Percentiles rank a stretch among this genome's conserved stretches.
Evolutionary conservation across 2,888 invertebrate species (phyloP).

Genomic region (Cryptocheilus praepositus): DNA sequence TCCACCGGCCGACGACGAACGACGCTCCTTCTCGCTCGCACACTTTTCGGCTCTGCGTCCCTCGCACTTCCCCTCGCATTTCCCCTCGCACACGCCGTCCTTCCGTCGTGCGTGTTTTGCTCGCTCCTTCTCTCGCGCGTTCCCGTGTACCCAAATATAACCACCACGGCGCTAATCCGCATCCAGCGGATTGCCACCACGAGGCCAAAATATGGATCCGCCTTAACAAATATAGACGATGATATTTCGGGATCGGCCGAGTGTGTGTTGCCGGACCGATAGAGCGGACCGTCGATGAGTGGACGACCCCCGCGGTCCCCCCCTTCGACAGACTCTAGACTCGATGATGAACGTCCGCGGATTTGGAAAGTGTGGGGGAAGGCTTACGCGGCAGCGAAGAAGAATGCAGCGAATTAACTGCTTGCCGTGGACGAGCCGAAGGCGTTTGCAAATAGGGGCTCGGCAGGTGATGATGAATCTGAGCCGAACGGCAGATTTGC

Average conservation of each 20-base stretch:
- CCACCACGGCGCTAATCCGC: slow-evolving; percentile 54
- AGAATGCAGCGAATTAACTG: too few species aligned
- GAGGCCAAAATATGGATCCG: slow-evolving; percentile 70
- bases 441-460: too few species aligned
- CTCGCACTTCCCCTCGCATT: slow-evolving; percentile 13
- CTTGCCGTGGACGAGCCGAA: too few species aligned
- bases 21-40: slow-evolving; percentile 28
- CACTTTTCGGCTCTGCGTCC: slow-evolving; percentile 31
- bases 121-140: slow-evolving; percentile 28
- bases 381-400: too few species aligned
- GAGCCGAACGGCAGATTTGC: too few species aligned
- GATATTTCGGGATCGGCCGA: slow-evolving; percentile 68
- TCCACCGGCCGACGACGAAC: slow-evolving; percentile 25
- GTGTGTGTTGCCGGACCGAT: slow-evolving; percentile 35
- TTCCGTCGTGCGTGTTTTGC: slow-evolving; percentile 13
- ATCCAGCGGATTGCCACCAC: slow-evolving; percentile 43
- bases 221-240: slow-evolving; percentile 71
- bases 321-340: not conserved
- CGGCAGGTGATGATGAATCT: too few species aligned
- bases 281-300: slow-evolving; percentile 14
- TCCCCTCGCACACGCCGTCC: not conserved
- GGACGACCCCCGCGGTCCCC: not conserved
- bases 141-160: slow-evolving; percentile 65
- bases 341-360: too few species aligned
- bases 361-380: too few species aligned